Percentiles rank a stretch among this genome's conserved stretches.
Conservation (phyloP, 2,888 invertebrate genomes). For the Plagodis dolabraria region DNA sequence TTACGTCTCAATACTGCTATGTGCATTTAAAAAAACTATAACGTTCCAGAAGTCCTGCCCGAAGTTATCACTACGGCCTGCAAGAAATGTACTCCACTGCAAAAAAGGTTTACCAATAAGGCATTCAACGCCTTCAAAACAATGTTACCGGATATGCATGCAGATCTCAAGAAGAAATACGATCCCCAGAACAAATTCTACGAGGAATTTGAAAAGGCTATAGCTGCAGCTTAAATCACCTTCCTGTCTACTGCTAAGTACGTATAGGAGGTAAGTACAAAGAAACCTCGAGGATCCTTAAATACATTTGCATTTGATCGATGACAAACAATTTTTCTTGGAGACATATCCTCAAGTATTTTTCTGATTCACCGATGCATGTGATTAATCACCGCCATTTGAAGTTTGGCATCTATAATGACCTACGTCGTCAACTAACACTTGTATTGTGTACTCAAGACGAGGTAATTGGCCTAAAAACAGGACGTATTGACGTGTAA, state of each 20-base stretch:
- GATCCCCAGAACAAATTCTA: constrained; percentile 86
- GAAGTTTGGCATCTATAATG: constrained; percentile 10
- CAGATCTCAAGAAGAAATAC: constrained; percentile 86
- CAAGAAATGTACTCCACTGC: constrained; percentile 60
- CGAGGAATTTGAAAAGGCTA: constrained; percentile 69
- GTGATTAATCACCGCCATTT: constrained; percentile 19
- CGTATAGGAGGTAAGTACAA: constrained; percentile 33
- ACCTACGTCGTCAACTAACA: not conserved
- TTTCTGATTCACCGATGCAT: constrained; percentile 28
- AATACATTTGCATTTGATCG: constrained; percentile 28
- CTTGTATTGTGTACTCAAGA: constrained; percentile 5
- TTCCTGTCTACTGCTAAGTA: constrained; percentile 25
- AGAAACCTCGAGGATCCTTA: constrained; percentile 18
- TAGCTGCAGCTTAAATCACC: constrained; percentile 46
- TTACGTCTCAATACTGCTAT: too few relatives aligned
- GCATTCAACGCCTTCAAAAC: constrained; percentile 87
- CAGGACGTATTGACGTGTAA: too few relatives aligned
- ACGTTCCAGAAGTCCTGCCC: constrained; percentile 57
- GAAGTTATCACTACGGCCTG: constrained; percentile 63
- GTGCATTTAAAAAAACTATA: not conserved
- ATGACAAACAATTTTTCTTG: constrained; percentile 34
- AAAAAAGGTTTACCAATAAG: constrained; percentile 82
- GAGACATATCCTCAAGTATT: constrained; percentile 28
- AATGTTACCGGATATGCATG: constrained; percentile 86
- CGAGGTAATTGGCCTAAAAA: constrained; percentile 12